Evolutionary conservation across 2,888 invertebrate species (phyloP).

Genomic region (Drosophila falleni): DNA sequence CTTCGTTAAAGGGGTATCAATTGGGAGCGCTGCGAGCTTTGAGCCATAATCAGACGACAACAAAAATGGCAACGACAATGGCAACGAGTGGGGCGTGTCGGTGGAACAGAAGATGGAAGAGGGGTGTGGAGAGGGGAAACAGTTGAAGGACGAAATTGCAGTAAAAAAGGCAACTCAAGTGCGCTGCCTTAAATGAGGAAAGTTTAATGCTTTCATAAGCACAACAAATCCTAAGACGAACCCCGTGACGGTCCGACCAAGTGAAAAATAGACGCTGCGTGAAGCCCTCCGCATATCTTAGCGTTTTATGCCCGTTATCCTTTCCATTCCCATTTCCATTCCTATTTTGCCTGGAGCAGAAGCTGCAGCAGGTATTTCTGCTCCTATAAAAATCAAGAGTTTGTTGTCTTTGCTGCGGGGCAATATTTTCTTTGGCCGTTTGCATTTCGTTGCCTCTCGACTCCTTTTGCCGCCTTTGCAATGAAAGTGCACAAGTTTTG

Average conservation of each 20-base stretch:
- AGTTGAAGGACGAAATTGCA: constrained; percentile 74
- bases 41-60: constrained; percentile 66
- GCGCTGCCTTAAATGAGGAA: constrained; percentile 80
- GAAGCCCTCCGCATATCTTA: constrained; percentile 74
- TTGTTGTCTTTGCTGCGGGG: constrained; percentile 80
- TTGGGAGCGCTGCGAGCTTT: constrained; percentile 49
- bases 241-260: constrained; percentile 45
- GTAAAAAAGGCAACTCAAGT: constrained; percentile 80
- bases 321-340: constrained; percentile 16
- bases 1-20: constrained; percentile 24
- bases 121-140: background rate
- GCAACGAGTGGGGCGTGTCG: constrained; percentile 25
- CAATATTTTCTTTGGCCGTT: constrained; percentile 73
- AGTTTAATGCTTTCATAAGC: constrained; percentile 82
- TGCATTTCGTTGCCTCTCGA: constrained; percentile 45
- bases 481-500: constrained; percentile 78
- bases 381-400: constrained; percentile 79
- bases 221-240: constrained; percentile 80
- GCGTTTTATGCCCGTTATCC: constrained; percentile 78
- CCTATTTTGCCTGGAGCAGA: constrained; percentile 16
- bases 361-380: constrained; percentile 45
- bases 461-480: constrained; percentile 42
- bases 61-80: constrained; percentile 46
- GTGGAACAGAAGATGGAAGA: background rate
- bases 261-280: constrained; percentile 78